These are phyloP conservation scores for Platypus cylindrus DNA, from an alignment of 2,888 invertebrate genomes.

Conservation along the genomic window DNA sequence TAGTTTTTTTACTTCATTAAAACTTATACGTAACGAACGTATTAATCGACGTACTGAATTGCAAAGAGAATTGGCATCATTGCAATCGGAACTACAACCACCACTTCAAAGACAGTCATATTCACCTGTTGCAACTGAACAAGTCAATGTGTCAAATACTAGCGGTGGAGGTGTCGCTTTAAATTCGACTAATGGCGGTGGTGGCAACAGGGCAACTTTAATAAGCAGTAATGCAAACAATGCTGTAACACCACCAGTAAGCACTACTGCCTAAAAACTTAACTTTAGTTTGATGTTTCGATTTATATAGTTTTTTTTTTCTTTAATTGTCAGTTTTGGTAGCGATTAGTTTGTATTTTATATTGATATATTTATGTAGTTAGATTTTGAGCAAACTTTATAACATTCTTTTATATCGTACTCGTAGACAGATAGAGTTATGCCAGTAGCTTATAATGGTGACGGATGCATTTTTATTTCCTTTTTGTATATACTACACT, in stretches of 20 bases:
- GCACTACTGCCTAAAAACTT: neutral
- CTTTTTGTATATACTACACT: too few species aligned
- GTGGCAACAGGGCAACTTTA: neutral
- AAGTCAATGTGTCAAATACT: too few species aligned
- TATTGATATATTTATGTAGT: too few species aligned
- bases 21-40: slow-evolving; percentile 38
- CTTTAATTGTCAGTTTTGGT: too few species aligned
- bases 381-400: too few species aligned
- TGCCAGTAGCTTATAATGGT: too few species aligned
- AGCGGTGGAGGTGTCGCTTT: neutral
- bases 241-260: slow-evolving; percentile 1
- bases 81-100: slow-evolving; percentile 7
- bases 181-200: neutral
- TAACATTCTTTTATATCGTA: too few species aligned
- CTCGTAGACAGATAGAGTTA: too few species aligned
- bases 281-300: neutral
- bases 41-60: slow-evolving; percentile 18
- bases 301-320: neutral
- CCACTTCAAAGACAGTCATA: too few species aligned
- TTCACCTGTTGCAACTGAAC: too few species aligned
- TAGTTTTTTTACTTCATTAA: slow-evolving; percentile 43
- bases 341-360: too few species aligned
- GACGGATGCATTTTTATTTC: too few species aligned
- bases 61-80: slow-evolving; percentile 19
- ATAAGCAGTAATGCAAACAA: neutral